A percentile compares a stretch with the other conserved stretches of the same genome.
These are phyloP conservation scores for Galbula dea DNA, from an alignment of 2,113 vertebrate species.

Conservation along the genomic window DNA sequence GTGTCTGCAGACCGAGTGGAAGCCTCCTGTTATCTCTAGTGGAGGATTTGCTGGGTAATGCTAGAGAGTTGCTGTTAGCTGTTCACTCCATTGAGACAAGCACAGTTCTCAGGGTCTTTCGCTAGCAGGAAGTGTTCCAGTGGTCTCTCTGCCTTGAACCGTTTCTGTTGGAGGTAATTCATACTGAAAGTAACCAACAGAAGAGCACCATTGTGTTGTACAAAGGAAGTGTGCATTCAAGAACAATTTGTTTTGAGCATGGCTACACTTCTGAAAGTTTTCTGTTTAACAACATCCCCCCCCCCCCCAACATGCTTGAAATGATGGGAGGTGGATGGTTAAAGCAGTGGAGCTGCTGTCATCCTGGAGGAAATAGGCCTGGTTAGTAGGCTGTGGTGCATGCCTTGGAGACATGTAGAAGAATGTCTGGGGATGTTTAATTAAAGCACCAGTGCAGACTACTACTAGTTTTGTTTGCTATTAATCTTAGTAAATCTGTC, in stretches of 20 bases:
- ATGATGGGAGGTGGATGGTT: not conserved
- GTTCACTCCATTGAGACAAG: not conserved
- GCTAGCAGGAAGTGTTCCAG: not conserved
- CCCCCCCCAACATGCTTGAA: not conserved
- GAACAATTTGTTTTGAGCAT: not conserved
- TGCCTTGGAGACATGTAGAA: slow-evolving; percentile 53
- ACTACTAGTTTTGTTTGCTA: slow-evolving; percentile 41
- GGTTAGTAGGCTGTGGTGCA: slow-evolving; percentile 20
- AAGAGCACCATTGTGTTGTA: not conserved
- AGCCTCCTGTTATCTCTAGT: not conserved
- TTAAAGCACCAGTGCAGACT: slow-evolving; percentile 50
- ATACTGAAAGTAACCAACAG: not conserved
- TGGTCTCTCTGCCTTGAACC: not conserved
- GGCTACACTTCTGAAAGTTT: not conserved
- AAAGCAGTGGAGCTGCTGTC: not conserved
- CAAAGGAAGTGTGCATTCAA: not conserved
- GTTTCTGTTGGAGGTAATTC: not conserved
- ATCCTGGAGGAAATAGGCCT: not conserved
- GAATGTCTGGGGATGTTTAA: slow-evolving; percentile 56
- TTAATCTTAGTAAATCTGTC: slow-evolving; percentile 60
- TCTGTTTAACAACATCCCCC: not conserved
- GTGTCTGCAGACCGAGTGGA: not conserved
- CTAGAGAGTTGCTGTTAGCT: not conserved
- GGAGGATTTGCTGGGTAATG: not conserved
- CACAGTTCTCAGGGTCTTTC: not conserved